Base-by-base conservation (phyloP, 2,888 invertebrate genomes). In the Clanis bilineata region DNA sequence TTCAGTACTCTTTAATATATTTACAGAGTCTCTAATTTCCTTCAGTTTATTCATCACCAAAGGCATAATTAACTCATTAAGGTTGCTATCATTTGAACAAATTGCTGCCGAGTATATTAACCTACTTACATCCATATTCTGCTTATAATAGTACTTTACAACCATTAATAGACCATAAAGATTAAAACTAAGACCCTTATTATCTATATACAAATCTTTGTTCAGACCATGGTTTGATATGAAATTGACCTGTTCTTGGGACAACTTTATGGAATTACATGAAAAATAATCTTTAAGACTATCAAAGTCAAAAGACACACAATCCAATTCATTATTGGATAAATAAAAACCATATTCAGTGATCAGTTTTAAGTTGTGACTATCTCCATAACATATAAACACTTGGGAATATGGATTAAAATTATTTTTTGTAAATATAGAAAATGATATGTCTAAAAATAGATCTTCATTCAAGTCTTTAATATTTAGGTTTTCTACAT, bases 311-410 rank as follows among this genome's bases (percentile, higher is more conserved):
- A 97, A 93, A 57, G 92, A 85, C 57, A 96, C 93, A 78, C 86
- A 93, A 82, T 96, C 96, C 70, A 96, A 88, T 36, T 93, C 90
- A 90, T 97, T 97, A 5, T 86, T 76, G 0, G 94, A 93, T 63
- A 96, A 82, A 71, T 94, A 95, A 83, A 98, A 98, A 0, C 98
- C 98, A 90, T 98, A 98, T 74, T 98, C 97, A 0, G 95, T 90
- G 36, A 96, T 94, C n/a, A 98, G 88, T 80, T 96, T 96, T 0
- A 94, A 82, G 87, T 96, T 98, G 71, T 95, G 94, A 79, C 97
- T 96, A 41, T 95, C 92, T 0, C 98, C 98, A 79, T 98, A 98
- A 71, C 96, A 96, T 71, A 98, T 98, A 80, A 97, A 98, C 59
- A 97, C 94, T 91, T 98, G 96, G 39, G 94, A 90, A 79, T 94